phyloP scores from a whole-genome alignment of 2,888 invertebrate species.

The Mantis religiosa region DNA sequence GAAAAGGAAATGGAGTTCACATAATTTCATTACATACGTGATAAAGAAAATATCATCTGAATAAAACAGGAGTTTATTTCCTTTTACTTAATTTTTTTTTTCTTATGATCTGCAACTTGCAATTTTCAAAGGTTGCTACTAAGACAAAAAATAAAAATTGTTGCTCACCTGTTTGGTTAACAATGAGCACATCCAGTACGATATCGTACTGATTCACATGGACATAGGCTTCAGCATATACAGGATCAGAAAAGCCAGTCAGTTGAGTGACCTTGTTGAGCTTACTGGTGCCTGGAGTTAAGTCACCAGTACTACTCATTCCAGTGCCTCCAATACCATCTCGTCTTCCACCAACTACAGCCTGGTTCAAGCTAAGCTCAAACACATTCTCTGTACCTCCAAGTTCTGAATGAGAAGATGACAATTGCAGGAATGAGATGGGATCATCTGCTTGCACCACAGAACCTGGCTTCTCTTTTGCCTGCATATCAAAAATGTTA shows the following conservation, averaged over 20 bases:
- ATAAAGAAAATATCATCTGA: too few relatives aligned
- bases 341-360: constrained; percentile 64
- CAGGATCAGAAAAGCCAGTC: constrained; percentile 98
- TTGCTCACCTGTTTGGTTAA: constrained; percentile 84
- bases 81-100: too few relatives aligned
- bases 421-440: constrained; percentile 75
- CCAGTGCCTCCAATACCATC: constrained; percentile 16
- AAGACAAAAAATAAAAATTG: not conserved
- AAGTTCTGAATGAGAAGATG: constrained; percentile 58
- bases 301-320: not conserved
- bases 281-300: constrained; percentile 44
- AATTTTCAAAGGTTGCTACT: too few relatives aligned
- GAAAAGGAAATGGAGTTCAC: too few relatives aligned
- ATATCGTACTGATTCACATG: constrained; percentile 99
- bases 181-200: constrained; percentile 94
- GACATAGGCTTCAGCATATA: constrained; percentile 99
- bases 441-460: constrained; percentile 82
- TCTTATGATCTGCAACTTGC: too few relatives aligned
- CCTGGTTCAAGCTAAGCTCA: constrained; percentile 87
- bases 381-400: constrained; percentile 76
- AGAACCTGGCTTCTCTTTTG: constrained; percentile 63
- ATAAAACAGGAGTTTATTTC: too few relatives aligned
- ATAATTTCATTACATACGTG: too few relatives aligned
- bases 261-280: constrained; percentile 78
- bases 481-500: constrained; percentile 47